A percentile compares a stretch with the other conserved stretches of the same genome.
phyloP scores from a whole-genome alignment of 2,113 vertebrate genomes.

The Hystrix brachyura region DNA sequence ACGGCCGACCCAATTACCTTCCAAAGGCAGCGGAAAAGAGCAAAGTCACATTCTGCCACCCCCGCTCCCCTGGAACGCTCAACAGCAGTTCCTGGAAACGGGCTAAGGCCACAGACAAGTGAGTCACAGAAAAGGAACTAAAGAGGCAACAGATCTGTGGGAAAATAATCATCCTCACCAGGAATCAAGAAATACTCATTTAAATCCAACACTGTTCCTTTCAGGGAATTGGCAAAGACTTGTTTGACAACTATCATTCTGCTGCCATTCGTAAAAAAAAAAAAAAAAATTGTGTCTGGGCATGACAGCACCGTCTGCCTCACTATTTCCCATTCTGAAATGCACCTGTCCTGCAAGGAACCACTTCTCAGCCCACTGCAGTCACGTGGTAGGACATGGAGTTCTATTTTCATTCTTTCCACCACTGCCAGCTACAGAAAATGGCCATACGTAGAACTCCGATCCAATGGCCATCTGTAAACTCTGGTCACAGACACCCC shows the following conservation, averaged over 20 bases:
- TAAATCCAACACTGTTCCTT: background rate
- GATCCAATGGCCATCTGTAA: background rate
- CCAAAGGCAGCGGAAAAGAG: accelerated
- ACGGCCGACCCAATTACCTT: background rate
- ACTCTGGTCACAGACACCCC: background rate
- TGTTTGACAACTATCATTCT: background rate
- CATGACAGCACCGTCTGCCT: background rate
- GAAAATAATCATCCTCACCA: background rate
- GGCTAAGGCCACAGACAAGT: background rate
- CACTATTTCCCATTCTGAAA: background rate
- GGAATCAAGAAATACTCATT: background rate
- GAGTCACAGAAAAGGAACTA: background rate
- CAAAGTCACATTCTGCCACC: background rate
- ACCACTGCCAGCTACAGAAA: background rate
- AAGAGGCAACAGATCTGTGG: background rate
- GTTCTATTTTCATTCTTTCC: background rate
- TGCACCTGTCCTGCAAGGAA: background rate
- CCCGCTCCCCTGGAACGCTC: background rate
- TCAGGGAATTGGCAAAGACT: background rate
- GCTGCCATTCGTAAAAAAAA: background rate
- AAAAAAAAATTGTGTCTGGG: background rate
- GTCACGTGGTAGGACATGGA: background rate
- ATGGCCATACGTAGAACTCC: background rate
- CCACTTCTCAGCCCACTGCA: background rate
- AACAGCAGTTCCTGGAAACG: background rate